Evolutionary conservation across 1,140 invertebrate genomes (phyloP), one percentile per base, ranked within the genome.

Genomic region (Anastatus disparis): DNA sequence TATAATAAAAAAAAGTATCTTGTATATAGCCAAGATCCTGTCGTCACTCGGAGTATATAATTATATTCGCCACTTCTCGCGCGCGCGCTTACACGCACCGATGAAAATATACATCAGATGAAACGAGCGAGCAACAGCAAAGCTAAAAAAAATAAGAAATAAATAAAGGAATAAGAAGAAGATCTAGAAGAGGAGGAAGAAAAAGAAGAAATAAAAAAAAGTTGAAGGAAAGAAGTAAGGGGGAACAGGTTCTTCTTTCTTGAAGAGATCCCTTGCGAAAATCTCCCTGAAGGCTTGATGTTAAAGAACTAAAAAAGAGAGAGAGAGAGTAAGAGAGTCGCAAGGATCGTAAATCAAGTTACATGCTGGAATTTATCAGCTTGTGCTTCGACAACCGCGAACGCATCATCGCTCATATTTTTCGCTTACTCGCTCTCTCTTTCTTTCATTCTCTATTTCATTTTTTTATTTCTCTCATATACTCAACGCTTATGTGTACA

Each of bases 291-390:
- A 61, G 66, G 55, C 66, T 69, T 17, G 17, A 69, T 69, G 66
- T 53, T 42, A 69, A 44, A 55, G n/a, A n/a, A n/a, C n/a, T n/a
- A n/a, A n/a, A n/a, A n/a, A n/a, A n/a, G n/a, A n/a, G n/a, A n/a
- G n/a, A n/a, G n/a, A n/a, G n/a, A n/a, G n/a, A n/a, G n/a, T n/a
- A n/a, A n/a, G 38, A 27, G 55, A 22, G 24, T 31, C 55, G 42
- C 29, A 46, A 46, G 7, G 42, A 56, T 63, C 71, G 65, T 73
- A 73, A 69, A 73, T 68, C 71, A 69, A 73, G 46, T 35, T 48
- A 62, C 38, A 38, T 17, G 15, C 42, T 17, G 50, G 64, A 67
- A 67, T 72, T 72, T 72, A 72, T 72, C 62, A 67, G 56, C 44
- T 66, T 50, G 63, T 63, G 44, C 70, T 72, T 67, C 64, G 64